A percentile compares a stretch with the other conserved stretches of the same genome.
These are phyloP conservation scores for Baccha elongata DNA, from an alignment of 2,888 invertebrate genomes.

Conservation along the genomic window DNA sequence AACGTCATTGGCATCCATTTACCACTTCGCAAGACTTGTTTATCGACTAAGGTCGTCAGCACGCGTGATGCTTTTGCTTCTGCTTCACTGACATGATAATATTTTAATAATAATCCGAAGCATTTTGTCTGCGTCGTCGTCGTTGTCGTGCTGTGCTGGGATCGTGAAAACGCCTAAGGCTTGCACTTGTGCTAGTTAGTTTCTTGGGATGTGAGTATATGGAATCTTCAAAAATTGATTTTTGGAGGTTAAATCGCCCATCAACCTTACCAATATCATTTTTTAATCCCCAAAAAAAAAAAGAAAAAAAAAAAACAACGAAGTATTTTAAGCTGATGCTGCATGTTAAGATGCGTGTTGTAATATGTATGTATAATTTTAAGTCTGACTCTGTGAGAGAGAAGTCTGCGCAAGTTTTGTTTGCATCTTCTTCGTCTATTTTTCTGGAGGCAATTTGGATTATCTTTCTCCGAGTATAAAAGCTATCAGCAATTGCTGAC, in stretches of 20 bases:
- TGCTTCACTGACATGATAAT: conserved; percentile 24
- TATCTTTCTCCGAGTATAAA: conserved; percentile 52
- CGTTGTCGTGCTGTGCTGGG: background rate
- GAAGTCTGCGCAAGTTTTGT: background rate
- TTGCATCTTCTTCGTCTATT: conserved; percentile 10
- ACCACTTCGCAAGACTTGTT: conserved; percentile 62
- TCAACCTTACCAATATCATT: conserved; percentile 70
- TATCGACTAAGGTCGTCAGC: conserved; percentile 79
- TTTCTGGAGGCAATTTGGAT: conserved; percentile 5
- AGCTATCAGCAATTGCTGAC: conserved; percentile 33
- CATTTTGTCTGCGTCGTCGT: conserved; percentile 17
- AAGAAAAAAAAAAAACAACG: background rate
- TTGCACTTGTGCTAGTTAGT: conserved; percentile 50
- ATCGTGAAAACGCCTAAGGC: conserved; percentile 19
- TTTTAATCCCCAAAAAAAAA: conserved; percentile 11
- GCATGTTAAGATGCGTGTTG: conserved; percentile 43
- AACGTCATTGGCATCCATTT: conserved; percentile 51
- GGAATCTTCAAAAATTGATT: conserved; percentile 75
- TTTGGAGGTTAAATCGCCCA: conserved; percentile 77
- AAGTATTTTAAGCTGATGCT: background rate
- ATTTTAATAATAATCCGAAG: conserved; percentile 19
- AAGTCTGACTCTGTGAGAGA: conserved; percentile 8
- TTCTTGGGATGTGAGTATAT: conserved; percentile 51
- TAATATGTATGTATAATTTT: conserved; percentile 18
- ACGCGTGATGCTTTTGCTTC: conserved; percentile 31